phyloP scores from a whole-genome alignment of 2,113 vertebrate genomes.

The Corythornis cristatus region DNA sequence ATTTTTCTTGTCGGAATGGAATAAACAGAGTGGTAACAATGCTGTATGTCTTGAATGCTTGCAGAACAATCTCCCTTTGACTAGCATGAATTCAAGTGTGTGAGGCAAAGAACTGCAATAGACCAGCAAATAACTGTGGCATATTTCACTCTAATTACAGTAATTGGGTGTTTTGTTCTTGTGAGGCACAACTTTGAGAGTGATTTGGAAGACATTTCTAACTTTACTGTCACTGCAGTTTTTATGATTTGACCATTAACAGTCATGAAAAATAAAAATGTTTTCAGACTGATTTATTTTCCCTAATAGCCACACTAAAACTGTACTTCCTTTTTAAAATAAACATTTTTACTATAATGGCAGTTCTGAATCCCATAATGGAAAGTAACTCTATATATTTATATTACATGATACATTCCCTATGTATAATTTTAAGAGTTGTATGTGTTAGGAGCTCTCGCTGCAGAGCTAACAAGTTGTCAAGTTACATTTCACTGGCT shows the following conservation, averaged over 20 bases:
- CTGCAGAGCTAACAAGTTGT: constrained; percentile 67
- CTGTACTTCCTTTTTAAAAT: constrained; percentile 46
- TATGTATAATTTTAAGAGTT: constrained; percentile 29
- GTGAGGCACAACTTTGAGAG: constrained; percentile 26
- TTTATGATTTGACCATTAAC: constrained; percentile 24
- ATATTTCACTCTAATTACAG: neutral
- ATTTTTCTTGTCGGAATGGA: neutral
- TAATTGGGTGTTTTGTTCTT: neutral
- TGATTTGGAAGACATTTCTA: neutral
- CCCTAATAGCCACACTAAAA: constrained; percentile 19
- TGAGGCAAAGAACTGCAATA: neutral
- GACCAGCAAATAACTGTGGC: neutral
- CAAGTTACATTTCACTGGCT: constrained; percentile 69
- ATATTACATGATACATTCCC: constrained; percentile 31
- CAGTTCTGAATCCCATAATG: constrained; percentile 53
- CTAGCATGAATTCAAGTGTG: neutral
- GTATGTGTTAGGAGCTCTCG: constrained; percentile 67
- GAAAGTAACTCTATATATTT: constrained; percentile 60
- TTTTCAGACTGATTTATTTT: constrained; percentile 52
- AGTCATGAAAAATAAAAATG: constrained; percentile 44
- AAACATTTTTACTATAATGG: constrained; percentile 46
- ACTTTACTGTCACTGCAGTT: neutral
- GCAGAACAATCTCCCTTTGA: too few relatives aligned
- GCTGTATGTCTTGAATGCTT: neutral
- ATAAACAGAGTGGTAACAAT: neutral